Evolutionary conservation across 1,140 invertebrate species (phyloP).

Genomic region (Schlechtendalia chinensis): DNA sequence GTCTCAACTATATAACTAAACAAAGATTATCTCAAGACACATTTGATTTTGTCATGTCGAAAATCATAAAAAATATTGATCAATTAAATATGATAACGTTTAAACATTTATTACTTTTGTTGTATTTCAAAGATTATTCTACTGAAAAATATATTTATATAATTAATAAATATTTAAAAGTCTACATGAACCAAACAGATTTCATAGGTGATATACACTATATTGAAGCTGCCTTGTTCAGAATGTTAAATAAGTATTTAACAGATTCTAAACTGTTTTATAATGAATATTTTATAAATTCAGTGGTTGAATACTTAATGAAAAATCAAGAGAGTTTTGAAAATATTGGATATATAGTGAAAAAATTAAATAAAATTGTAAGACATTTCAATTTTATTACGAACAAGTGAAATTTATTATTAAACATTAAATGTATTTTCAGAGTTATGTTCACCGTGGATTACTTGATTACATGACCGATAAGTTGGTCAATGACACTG

Average conservation of each 20-base stretch:
- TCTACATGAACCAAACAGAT: slow-evolving; percentile 57
- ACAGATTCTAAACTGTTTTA: slow-evolving; percentile 61
- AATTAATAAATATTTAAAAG: slow-evolving; percentile 55
- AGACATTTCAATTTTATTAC: background rate
- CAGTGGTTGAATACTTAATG: slow-evolving; percentile 60
- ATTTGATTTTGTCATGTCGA: slow-evolving; percentile 51
- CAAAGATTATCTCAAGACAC: slow-evolving; percentile 58
- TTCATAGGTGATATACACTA: slow-evolving; percentile 53
- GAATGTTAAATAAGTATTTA: slow-evolving; percentile 56
- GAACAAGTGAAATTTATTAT: background rate
- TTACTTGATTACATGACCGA: slow-evolving; percentile 17
- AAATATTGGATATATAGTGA: background rate
- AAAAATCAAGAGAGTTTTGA: slow-evolving; percentile 54
- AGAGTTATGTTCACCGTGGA: slow-evolving; percentile 25
- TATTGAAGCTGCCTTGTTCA: slow-evolving; percentile 58
- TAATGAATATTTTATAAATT: slow-evolving; percentile 61
- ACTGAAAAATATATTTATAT: slow-evolving; percentile 35
- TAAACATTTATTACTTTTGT: background rate
- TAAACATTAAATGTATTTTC: background rate
- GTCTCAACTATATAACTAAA: slow-evolving; percentile 59
- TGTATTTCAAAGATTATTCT: slow-evolving; percentile 1
- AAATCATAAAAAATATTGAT: slow-evolving; percentile 44
- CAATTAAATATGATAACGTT: background rate
- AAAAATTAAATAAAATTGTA: slow-evolving; percentile 43
- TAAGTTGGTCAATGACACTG: background rate